Evolutionary conservation across 1,140 invertebrate species (phyloP).

Genomic region (Bombus picipes): DNA sequence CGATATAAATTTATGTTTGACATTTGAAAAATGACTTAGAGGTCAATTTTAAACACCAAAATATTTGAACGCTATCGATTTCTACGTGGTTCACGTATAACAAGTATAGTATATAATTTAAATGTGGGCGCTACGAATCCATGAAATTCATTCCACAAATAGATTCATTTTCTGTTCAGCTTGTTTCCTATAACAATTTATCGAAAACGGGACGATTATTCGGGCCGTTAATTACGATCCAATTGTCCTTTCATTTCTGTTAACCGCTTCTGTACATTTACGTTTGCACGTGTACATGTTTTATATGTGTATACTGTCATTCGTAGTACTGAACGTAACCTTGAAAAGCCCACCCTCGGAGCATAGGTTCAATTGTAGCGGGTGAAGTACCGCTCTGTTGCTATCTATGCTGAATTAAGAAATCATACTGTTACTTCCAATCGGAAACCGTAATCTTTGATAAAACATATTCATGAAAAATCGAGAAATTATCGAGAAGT

Average conservation of each 20-base stretch:
- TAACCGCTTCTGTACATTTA: neutral
- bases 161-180: conserved; percentile 17
- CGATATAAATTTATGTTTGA: neutral
- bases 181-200: neutral
- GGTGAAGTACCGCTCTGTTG: conserved; percentile 42
- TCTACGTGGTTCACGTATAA: neutral
- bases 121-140: conserved; percentile 37
- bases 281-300: conserved; percentile 29
- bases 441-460: neutral
- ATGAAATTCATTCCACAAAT: conserved; percentile 33
- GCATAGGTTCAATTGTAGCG: conserved; percentile 68
- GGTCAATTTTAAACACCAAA: neutral
- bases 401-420: conserved; percentile 8
- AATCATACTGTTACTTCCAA: neutral
- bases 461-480: conserved; percentile 51
- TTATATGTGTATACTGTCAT: conserved; percentile 40
- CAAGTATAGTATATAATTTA: conserved; percentile 8
- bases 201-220: neutral
- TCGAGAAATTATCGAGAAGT: neutral
- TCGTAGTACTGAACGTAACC: conserved; percentile 69
- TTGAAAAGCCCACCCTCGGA: conserved; percentile 78
- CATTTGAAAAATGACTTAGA: neutral
- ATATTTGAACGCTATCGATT: conserved; percentile 47
- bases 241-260: neutral
- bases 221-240: neutral